Conservation (phyloP, 2,113 vertebrate species). For the Oophaga pumilio region DNA sequence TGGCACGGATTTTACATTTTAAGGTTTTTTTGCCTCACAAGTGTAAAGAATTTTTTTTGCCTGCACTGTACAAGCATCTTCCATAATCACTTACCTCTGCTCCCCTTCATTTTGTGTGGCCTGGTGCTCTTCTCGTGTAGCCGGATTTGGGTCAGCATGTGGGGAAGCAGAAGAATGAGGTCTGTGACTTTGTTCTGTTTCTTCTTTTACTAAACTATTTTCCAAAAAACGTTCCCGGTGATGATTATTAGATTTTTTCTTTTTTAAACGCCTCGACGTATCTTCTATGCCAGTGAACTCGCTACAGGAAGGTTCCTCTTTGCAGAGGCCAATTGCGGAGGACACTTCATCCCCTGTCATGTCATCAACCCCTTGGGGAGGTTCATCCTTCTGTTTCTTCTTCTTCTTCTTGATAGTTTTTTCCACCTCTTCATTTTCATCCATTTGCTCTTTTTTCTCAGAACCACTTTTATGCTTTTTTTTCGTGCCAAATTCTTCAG, state of each 20-base stretch:
- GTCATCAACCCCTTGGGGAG: background rate
- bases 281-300: background rate
- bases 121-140: background rate
- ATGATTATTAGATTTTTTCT: background rate
- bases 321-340: background rate
- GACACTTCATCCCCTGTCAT: background rate
- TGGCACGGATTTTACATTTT: no score
- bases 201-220: background rate
- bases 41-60: no score
- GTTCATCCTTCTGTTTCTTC: background rate
- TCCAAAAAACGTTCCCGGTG: background rate
- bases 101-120: background rate
- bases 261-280: background rate
- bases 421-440: background rate
- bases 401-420: accelerated
- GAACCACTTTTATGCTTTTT: background rate
- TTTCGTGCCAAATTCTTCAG: background rate
- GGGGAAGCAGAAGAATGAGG: background rate
- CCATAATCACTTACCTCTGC: background rate
- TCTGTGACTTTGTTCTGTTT: background rate
- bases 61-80: no score
- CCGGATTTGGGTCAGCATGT: background rate
- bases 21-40: no score
- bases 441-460: background rate
- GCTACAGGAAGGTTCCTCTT: background rate